Evolutionary conservation across 2,888 invertebrate genomes (phyloP).

Genomic region (Idaea aversata): DNA sequence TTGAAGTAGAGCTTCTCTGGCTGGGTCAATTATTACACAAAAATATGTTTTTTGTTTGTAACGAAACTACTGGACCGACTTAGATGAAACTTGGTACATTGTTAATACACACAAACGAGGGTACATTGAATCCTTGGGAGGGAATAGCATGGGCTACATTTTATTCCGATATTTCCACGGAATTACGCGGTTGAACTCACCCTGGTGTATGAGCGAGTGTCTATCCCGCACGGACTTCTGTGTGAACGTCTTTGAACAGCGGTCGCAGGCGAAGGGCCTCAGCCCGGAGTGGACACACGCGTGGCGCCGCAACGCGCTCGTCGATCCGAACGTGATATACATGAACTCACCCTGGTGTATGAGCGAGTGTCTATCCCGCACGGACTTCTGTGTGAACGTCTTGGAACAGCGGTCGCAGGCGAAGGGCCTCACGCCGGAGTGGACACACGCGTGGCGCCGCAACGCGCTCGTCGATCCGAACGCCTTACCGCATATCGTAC

Average conservation of each 20-base stretch:
- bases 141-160: no score
- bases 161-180: no score
- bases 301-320: conserved; percentile 81
- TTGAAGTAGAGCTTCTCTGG: no score
- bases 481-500: conserved; percentile 62
- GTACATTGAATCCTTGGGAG: no score
- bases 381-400: conserved; percentile 86
- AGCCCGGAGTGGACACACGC: conserved; percentile 61
- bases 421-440: conserved; percentile 78
- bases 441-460: conserved; percentile 54
- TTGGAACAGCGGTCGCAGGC: conserved; percentile 49
- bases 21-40: no score
- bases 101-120: no score
- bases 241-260: conserved; percentile 36
- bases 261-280: conserved; percentile 66
- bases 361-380: conserved; percentile 82
- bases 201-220: conserved; percentile 74
- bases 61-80: no score
- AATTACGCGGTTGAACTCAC: no score
- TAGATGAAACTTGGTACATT: no score
- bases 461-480: conserved; percentile 84
- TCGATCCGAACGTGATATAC: conserved; percentile 36
- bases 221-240: conserved; percentile 83
- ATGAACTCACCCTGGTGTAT: conserved; percentile 43
- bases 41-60: no score